Percentiles rank a stretch among this genome's conserved stretches.
These are phyloP conservation scores for Carapus acus DNA, from an alignment of 2,797 vertebrate species.

Conservation along the genomic window DNA sequence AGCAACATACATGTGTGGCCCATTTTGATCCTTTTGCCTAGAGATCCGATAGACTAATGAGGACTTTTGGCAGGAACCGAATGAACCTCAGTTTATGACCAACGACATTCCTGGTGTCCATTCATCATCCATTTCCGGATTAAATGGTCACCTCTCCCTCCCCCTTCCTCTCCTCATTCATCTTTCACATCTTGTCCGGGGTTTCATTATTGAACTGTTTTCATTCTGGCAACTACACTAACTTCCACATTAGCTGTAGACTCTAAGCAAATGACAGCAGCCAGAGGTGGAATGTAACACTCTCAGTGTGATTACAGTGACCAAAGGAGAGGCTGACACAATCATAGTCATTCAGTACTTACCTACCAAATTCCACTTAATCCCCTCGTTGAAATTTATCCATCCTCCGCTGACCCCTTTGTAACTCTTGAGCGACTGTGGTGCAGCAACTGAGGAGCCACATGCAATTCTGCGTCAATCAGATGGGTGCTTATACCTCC, in stretches of 20 bases:
- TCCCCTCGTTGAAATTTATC: no score
- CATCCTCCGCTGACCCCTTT: no score
- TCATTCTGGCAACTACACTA: background rate
- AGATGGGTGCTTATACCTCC: no score
- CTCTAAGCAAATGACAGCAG: background rate
- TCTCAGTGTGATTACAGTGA: background rate
- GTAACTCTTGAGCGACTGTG: no score
- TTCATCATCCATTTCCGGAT: conserved; percentile 38
- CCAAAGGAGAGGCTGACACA: background rate
- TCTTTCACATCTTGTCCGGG: conserved; percentile 27
- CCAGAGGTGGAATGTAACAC: background rate
- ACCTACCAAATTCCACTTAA: background rate
- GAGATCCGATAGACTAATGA: background rate
- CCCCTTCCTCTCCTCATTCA: conserved; percentile 44
- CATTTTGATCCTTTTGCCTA: background rate
- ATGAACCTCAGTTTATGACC: conserved; percentile 14
- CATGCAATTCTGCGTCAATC: no score
- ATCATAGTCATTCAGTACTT: conserved; percentile 1
- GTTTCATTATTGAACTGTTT: background rate
- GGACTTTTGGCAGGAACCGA: background rate
- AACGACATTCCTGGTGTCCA: conserved; percentile 42
- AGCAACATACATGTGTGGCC: background rate
- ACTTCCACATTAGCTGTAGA: no score
- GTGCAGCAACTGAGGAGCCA: no score
- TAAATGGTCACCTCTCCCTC: conserved; percentile 33